A percentile compares a stretch with the other conserved stretches of the same genome.
Conservation (phyloP, 2,113 vertebrate species). For the Indicator indicator region DNA sequence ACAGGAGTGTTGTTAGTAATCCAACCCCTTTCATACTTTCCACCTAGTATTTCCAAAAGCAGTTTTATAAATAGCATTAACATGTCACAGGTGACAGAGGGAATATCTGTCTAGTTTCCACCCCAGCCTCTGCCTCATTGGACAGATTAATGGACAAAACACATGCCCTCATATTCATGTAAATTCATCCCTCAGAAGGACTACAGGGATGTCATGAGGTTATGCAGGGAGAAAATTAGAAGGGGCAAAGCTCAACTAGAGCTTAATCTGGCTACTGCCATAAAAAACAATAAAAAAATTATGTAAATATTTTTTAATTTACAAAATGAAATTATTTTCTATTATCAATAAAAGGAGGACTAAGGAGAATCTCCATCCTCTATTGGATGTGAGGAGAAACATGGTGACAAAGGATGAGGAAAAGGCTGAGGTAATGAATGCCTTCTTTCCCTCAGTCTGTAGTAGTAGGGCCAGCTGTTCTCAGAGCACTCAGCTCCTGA, state of each 20-base stretch:
- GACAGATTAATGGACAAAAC: neutral
- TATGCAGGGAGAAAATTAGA: neutral
- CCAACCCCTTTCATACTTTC: neutral
- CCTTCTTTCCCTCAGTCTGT: neutral
- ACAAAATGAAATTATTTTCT: too few relatives aligned
- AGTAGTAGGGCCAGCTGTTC: neutral
- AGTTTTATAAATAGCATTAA: conserved; percentile 21
- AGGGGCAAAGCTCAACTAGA: neutral
- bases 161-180: neutral
- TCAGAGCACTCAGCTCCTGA: neutral
- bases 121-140: neutral
- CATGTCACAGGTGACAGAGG: neutral
- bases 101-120: conserved; percentile 7
- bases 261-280: neutral
- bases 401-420: accelerated
- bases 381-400: neutral
- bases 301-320: neutral
- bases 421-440: neutral
- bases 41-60: conserved; percentile 18
- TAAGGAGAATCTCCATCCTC: neutral
- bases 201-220: neutral
- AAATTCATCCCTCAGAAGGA: neutral
- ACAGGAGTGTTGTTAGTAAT: neutral
- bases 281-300: neutral
- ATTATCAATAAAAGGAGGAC: neutral